These are phyloP conservation scores for Pecten maximus DNA, from an alignment of 2,888 invertebrate species.

Conservation along the genomic window DNA sequence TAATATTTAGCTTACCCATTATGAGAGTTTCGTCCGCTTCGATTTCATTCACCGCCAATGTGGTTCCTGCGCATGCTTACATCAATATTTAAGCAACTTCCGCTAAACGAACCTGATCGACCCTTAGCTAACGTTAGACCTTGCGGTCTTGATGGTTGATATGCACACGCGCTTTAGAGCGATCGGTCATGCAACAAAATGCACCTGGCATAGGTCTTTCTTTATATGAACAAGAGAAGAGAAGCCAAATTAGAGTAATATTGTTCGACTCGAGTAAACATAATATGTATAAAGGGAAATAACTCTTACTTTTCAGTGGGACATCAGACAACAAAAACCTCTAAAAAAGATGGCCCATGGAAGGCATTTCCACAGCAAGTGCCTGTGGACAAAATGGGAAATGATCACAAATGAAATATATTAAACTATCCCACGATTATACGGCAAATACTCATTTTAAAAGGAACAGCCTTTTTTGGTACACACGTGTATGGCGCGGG, in stretches of 20 bases:
- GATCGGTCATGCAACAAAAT: not conserved
- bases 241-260: not conserved
- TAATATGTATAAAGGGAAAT: not conserved
- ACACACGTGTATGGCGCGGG: no score
- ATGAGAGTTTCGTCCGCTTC: constrained; percentile 13
- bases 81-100: constrained; percentile 1
- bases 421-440: no score
- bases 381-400: no score
- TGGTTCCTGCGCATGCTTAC: constrained; percentile 33
- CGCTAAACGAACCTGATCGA: constrained; percentile 6
- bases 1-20: constrained; percentile 7
- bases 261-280: not conserved
- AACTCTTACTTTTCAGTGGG: not conserved
- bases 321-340: no score
- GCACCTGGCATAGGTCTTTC: not conserved
- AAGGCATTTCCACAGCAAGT: no score
- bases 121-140: not conserved
- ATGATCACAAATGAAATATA: no score
- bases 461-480: no score
- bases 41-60: not conserved
- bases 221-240: not conserved
- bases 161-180: not conserved
- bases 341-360: no score
- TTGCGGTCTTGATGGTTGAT: not conserved
- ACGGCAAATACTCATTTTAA: no score